Evolutionary conservation across 2,888 invertebrate genomes (phyloP).

Genomic region (Orthosia cruda): DNA sequence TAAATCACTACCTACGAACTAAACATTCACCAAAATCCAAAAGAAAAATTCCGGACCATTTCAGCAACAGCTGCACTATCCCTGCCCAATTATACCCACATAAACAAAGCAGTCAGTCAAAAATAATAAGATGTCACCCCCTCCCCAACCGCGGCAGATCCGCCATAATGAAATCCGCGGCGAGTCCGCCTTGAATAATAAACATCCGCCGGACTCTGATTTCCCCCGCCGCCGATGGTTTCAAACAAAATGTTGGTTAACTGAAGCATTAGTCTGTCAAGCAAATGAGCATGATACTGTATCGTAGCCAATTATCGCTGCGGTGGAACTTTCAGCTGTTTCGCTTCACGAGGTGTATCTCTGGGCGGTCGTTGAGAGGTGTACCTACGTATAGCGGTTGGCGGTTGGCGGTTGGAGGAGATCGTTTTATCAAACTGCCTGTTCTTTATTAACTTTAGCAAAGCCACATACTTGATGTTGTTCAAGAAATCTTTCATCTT

Average conservation of each 20-base stretch:
- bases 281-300: slow-evolving; percentile 64
- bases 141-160: slow-evolving; percentile 51
- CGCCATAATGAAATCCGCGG: slow-evolving; percentile 76
- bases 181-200: slow-evolving; percentile 82
- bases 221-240: slow-evolving; percentile 81
- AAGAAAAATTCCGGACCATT: background rate
- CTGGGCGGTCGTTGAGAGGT: slow-evolving; percentile 41
- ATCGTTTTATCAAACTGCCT: slow-evolving; percentile 29
- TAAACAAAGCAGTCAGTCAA: slow-evolving; percentile 65
- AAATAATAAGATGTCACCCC: slow-evolving; percentile 70
- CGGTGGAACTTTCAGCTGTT: slow-evolving; percentile 51
- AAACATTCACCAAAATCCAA: too few relatives aligned
- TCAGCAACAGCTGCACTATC: slow-evolving; percentile 17
- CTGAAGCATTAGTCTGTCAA: slow-evolving; percentile 67
- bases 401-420: slow-evolving; percentile 11
- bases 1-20: too few relatives aligned
- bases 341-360: slow-evolving; percentile 40
- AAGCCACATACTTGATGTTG: background rate
- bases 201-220: slow-evolving; percentile 78
- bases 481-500: background rate
- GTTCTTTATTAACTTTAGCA: slow-evolving; percentile 5
- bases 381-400: slow-evolving; percentile 3
- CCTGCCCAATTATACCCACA: slow-evolving; percentile 39
- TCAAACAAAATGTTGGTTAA: slow-evolving; percentile 65
- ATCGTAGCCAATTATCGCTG: slow-evolving; percentile 63